Evolutionary conservation across 2,113 vertebrate genomes (phyloP), one percentile per base, ranked within the genome.

Genomic region (Oxyura jamaicensis): DNA sequence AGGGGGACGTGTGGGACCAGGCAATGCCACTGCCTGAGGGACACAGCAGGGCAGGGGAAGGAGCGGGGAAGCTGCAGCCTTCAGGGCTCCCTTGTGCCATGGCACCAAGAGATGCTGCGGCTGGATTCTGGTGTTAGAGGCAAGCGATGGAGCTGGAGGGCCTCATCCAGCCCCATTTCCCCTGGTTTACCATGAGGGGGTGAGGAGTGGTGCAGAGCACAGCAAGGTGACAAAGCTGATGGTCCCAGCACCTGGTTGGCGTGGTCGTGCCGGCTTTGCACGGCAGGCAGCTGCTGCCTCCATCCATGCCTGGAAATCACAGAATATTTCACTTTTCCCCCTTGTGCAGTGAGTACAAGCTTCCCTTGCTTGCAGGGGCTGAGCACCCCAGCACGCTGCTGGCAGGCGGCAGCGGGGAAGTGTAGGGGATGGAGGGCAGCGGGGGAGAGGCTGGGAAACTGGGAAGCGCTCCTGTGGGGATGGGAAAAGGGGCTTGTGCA

Each of bases 391-490:
- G 90, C 95, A 94, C 1, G 12, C 80, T 77, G 95, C 85, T 11
- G 72, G 95, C 97, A 97, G 96, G 95, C 93, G 95, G 90, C 88
- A 92, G 82, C 14, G 8, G 88, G 76, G 90, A 87, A 96, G 92
- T 83, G 86, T 3, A 50, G 93, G 79, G 94, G 77, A 93, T 90
- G 90, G 82, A 81, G 87, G 91, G 68, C 62, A 88, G 83, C 15
- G 0, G 72, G 77, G 72, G 86, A 83, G 83, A 60, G 91, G 91
- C 90, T 79, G 14, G 89, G 84, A 90, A 91, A 85, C 66, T 76
- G 93, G 84, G 93, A 81, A 79, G 65, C 0, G 1, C 82, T 78
- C 88, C 78, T 89, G 76, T 94, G 93, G 88, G 66, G 53, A 78
- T 88, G 84, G 85, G 78, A 74, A 73, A 73, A 90, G 89, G 88